Percentiles rank a stretch among this genome's conserved stretches.
These are phyloP conservation scores for Camponotus pennsylvanicus DNA, from an alignment of 1,140 invertebrate species.

Conservation along the genomic window DNA sequence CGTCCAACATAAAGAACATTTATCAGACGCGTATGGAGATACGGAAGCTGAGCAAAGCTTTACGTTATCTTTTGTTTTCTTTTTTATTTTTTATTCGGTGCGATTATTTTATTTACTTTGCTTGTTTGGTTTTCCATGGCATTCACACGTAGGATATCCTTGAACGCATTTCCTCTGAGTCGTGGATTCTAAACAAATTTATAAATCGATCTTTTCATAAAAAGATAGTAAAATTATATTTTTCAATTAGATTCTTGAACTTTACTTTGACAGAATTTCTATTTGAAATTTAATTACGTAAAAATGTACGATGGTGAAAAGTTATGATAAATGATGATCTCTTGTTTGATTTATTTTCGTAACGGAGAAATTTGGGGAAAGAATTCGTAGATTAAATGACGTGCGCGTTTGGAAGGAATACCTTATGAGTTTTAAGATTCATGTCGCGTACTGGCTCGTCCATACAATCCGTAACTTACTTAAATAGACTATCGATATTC, in stretches of 20 bases:
- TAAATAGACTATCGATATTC: constrained; percentile 44
- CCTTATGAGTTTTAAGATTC: constrained; percentile 11
- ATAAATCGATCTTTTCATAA: not conserved
- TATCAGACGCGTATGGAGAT: not conserved
- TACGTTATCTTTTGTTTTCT: not conserved
- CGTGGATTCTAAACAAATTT: not conserved
- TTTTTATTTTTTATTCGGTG: too few relatives aligned
- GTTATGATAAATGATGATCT: not conserved
- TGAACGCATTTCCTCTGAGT: not conserved
- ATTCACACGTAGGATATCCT: not conserved
- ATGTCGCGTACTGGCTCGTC: not conserved
- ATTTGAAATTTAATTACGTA: not conserved
- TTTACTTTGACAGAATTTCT: not conserved
- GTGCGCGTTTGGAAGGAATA: not conserved
- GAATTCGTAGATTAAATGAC: not conserved
- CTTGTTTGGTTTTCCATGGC: not conserved
- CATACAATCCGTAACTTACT: constrained; percentile 1
- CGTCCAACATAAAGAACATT: not conserved
- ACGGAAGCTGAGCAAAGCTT: not conserved
- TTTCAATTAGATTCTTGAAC: not conserved
- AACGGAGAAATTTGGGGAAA: not conserved
- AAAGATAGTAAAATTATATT: not conserved
- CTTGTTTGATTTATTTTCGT: not conserved
- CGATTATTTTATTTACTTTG: not conserved
- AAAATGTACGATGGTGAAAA: too few relatives aligned